phyloP scores from a whole-genome alignment of 2,113 vertebrate genomes.

The Meriones unguiculatus region DNA sequence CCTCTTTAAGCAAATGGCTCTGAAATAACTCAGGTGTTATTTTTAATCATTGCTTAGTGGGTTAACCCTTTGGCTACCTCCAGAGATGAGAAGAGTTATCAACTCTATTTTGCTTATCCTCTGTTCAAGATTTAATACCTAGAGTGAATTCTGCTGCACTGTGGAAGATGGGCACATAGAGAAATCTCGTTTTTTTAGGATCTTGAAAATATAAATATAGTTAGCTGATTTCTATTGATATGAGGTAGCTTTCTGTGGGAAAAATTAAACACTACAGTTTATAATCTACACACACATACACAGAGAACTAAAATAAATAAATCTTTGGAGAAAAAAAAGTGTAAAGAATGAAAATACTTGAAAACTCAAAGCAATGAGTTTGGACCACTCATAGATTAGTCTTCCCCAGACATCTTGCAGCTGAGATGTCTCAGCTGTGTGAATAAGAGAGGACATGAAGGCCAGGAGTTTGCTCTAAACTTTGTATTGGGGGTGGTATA shows the following conservation, averaged over 20 bases:
- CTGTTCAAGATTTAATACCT: neutral
- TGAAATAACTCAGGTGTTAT: conserved; percentile 69
- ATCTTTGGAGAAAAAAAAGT: neutral
- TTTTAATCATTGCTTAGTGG: conserved; percentile 44
- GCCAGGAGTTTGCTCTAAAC: no score
- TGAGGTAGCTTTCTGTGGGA: conserved; percentile 11
- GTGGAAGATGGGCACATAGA: neutral
- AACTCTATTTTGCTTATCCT: conserved; percentile 29
- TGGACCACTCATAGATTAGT: neutral
- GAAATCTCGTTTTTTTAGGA: neutral
- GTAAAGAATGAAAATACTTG: neutral
- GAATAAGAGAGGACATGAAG: neutral
- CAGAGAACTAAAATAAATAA: neutral
- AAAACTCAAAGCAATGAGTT: neutral
- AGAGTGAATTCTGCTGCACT: conserved; percentile 28
- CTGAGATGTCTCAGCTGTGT: no score
- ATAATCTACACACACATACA: neutral
- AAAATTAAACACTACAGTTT: neutral
- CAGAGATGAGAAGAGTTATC: neutral
- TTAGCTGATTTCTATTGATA: conserved; percentile 19
- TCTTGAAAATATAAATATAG: neutral
- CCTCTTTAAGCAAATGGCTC: conserved; percentile 59
- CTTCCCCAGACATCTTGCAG: neutral
- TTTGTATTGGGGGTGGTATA: neutral
- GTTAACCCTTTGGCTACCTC: conserved; percentile 45